phyloP scores from a whole-genome alignment of 2,113 vertebrate species.

The Pseudopipra pipra region DNA sequence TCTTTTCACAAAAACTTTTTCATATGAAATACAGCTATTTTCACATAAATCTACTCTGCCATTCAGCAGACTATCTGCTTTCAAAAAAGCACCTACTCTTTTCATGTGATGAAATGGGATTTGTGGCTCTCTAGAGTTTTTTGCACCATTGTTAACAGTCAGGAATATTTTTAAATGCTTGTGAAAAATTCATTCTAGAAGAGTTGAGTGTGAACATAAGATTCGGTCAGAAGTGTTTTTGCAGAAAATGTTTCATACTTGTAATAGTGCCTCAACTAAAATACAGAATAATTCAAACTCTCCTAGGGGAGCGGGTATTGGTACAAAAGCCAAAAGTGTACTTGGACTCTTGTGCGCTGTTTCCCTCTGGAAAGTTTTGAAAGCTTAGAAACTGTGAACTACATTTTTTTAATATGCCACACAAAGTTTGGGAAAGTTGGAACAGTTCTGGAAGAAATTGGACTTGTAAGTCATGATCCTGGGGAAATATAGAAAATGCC shows the following conservation, averaged over 20 bases:
- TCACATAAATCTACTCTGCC: not conserved
- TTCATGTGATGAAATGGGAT: not conserved
- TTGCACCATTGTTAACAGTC: not conserved
- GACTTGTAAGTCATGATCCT: not conserved
- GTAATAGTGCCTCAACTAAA: constrained; percentile 13
- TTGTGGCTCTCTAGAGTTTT: not conserved
- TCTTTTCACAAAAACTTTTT: not conserved
- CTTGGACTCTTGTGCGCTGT: not conserved
- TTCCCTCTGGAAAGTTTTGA: constrained; percentile 28
- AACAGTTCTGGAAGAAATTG: not conserved
- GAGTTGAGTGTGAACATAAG: constrained; percentile 11
- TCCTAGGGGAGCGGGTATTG: not conserved
- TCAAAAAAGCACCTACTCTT: not conserved
- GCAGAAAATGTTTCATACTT: constrained; percentile 19
- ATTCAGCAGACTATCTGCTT: not conserved
- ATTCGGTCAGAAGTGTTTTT: not conserved
- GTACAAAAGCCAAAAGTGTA: not conserved
- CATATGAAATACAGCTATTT: not conserved
- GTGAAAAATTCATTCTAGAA: not conserved
- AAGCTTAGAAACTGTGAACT: constrained; percentile 30
- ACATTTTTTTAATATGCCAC: not conserved
- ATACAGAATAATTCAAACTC: not conserved
- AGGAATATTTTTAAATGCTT: not conserved
- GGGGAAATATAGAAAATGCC: not conserved
- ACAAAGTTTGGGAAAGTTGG: not conserved